phyloP scores from a whole-genome alignment of 2,888 invertebrate species.

The Rhyacophila evoluta region DNA sequence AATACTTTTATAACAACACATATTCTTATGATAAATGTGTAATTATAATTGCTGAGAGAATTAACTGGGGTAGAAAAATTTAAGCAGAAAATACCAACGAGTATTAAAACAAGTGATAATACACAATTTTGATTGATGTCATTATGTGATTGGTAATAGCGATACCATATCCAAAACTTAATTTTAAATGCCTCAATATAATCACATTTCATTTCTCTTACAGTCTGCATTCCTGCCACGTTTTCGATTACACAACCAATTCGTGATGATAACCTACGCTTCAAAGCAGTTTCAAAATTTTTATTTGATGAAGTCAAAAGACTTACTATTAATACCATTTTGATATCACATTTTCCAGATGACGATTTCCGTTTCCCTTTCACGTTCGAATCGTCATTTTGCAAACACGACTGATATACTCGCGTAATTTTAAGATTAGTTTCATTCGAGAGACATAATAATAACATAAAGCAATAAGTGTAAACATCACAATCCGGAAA shows the following conservation, averaged over 20 bases:
- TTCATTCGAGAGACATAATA: not conserved
- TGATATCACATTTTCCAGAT: conserved; percentile 7
- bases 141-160: not conserved
- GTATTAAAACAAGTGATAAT: too few relatives aligned
- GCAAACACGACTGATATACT: not conserved
- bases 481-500: not conserved
- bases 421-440: not conserved
- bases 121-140: not conserved
- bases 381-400: not conserved
- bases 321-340: conserved; percentile 14
- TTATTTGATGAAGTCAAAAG: not conserved
- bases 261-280: not conserved
- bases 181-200: not conserved
- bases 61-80: too few relatives aligned
- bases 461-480: not conserved
- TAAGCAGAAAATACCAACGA: too few relatives aligned
- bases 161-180: not conserved
- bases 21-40: too few relatives aligned
- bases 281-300: not conserved
- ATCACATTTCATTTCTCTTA: not conserved
- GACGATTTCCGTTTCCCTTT: not conserved
- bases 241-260: not conserved
- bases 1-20: too few relatives aligned
- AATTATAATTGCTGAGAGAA: too few relatives aligned
- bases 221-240: not conserved